These are phyloP conservation scores for Rhabdomys pumilio DNA, from an alignment of 2,797 vertebrate species.

Conservation along the genomic window DNA sequence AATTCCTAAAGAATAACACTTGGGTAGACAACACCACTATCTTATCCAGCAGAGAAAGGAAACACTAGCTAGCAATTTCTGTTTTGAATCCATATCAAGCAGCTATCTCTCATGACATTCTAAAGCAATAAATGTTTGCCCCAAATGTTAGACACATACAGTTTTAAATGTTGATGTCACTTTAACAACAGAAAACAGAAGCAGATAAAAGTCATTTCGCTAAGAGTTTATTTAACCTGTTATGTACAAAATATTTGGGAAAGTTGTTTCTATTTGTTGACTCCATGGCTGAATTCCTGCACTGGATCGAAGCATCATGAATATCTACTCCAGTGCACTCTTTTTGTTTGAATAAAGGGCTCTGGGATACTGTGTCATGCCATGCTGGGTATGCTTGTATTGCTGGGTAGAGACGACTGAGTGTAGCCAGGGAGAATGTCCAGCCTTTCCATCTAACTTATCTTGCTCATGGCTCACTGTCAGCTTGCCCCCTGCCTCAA, in stretches of 20 bases:
- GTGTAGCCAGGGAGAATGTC: neutral
- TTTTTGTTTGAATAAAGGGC: neutral
- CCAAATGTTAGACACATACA: neutral
- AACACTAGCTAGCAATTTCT: conserved; percentile 1
- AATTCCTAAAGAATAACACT: conserved; percentile 47
- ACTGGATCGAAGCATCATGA: neutral
- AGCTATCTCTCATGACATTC: neutral
- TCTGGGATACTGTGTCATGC: neutral
- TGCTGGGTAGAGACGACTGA: conserved; percentile 44
- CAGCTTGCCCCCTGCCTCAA: neutral
- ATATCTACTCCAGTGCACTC: neutral
- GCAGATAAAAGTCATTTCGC: neutral
- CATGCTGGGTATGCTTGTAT: conserved; percentile 28
- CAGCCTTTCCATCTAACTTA: conserved; percentile 58
- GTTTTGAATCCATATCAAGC: conserved; percentile 20
- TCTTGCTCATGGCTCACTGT: conserved; percentile 1
- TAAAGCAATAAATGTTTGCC: conserved; percentile 1
- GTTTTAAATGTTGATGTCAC: neutral
- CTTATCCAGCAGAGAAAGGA: neutral
- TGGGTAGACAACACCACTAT: neutral
- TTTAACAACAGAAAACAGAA: conserved; percentile 4
- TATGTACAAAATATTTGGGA: neutral
- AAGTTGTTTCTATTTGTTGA: neutral
- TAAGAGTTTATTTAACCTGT: conserved; percentile 20
- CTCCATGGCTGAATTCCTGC: neutral